Evolutionary conservation across 2,797 vertebrate genomes (phyloP), one percentile per base, ranked within the genome.

Genomic region (Margarornis squamiger): DNA sequence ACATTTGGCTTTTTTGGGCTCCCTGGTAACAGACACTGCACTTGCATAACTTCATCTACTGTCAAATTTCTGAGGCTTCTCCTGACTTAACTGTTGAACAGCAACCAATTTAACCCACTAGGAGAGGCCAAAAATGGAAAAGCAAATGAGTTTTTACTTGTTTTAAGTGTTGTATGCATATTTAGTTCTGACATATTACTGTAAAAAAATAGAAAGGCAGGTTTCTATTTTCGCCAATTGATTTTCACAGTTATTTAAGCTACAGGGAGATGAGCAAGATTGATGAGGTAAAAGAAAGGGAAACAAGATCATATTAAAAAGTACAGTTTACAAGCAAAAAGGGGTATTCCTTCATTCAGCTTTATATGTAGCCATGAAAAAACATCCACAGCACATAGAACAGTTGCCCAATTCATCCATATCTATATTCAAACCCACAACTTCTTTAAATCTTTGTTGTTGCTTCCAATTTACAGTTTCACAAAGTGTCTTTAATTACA

Each of bases 91-190:
- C 9, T 66, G 11, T 11, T 22, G 17, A 86, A 55, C 7, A 4
- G 21, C 6, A 2, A 54, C 8, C 13, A 12, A 34, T 62, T 70
- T 27, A 67, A 26, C 27, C 15, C 29, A 68, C 2, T 16, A 7
- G 7, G 14, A 63, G 7, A 38, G 39, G 12, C 5, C 34, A 82
- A 54, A 12, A 38, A 39, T 5, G 4, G 17, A 59, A 72, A 49
- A 75, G 30, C 4, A 59, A 43, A 41, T 8, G 1, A 1, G 0
- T 0, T 5, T n/a, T 41, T 24, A 57, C 10, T 29, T 12, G 32
- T 43, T 78, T 57, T 3, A 6, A n/a, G 12, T 16, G 21, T 41
- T 51, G 7, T 57, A 13, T 12, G 43, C 3, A 7, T 34, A 38
- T 22, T 48, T 68, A 51, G 24, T 14, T 9, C 9, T 51, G 55